Evolutionary conservation across 2,113 vertebrate genomes (phyloP), one percentile per base, ranked within the genome.

Genomic region (Varanus komodoensis): DNA sequence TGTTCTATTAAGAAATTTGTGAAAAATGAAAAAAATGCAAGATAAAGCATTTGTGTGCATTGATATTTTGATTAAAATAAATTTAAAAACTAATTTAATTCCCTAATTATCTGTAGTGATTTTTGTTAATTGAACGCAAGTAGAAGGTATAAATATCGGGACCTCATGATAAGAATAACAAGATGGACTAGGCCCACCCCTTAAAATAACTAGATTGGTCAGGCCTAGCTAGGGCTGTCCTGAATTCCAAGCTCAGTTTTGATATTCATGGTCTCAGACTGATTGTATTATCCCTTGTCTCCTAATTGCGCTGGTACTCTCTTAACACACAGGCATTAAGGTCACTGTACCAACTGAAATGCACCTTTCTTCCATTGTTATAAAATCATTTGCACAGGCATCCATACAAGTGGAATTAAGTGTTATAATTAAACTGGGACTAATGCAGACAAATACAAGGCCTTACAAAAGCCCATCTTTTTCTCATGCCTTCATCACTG

Each of bases 381-480:
- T 48, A 84, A 64, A 82, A 82, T 61, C 29, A 34, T 61, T 71
- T 29, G 50, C 11, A 14, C 12, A 27, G 29, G 52, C 52, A 78
- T 1, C 52, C 48, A 54, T 29, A 29, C 48, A 38, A 88, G 50
- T 38, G 4, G 79, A 82, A 82, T 82, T 1, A 64, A 15, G 52
- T 38, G 9, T 34, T 81, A 92, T 94, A 87, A n/a, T 23, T 61
- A 89, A 89, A 1, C 4, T 57, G 87, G 54, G 81, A 21, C 68
- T 89, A 91, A 85, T n/a, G 0, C 64, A 32, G 64, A 57, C 34
- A 27, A 21, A 73, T 38, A 0, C 23, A 82, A 3, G 75, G 4
- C 8, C 34, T 1, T 54, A 12, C 29, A 61, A 8, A 11, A 17
- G 74, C 73, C 68, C 6, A 50, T 73, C 34, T 81, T 90, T 34